Evolutionary conservation across 92 coral and sea anemone species (phyloP).

Genomic region (Epizoanthus ramosus): DNA sequence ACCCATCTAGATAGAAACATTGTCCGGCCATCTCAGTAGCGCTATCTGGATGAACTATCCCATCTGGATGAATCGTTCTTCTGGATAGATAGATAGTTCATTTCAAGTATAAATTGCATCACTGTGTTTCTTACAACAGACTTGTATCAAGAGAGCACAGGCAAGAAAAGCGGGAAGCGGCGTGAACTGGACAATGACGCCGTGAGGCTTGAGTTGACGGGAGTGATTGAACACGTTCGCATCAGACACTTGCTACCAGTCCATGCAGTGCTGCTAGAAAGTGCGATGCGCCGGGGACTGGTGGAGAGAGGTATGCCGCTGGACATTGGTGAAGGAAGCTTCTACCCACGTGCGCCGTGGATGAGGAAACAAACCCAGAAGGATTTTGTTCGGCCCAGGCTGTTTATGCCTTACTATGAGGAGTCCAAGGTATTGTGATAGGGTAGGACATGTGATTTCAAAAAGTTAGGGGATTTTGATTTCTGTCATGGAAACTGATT

Average conservation of each 20-base stretch:
- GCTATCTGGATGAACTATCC: too few relatives aligned
- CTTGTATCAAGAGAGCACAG: conserved; percentile 48
- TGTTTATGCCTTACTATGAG: conserved; percentile 84
- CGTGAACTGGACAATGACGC: conserved; percentile 81
- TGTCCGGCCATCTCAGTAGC: too few relatives aligned
- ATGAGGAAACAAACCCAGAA: conserved; percentile 82
- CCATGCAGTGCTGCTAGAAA: conserved; percentile 76
- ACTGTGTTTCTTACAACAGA: conserved; percentile 10
- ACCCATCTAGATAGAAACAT: too few relatives aligned
- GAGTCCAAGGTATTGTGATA: conserved; percentile 85
- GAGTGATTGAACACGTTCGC: conserved; percentile 84
- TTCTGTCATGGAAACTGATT: background rate
- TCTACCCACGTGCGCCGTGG: conserved; percentile 92
- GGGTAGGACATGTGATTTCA: background rate
- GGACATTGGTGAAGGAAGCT: conserved; percentile 93
- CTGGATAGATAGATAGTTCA: too few relatives aligned
- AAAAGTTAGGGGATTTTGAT: background rate
- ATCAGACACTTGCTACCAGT: conserved; percentile 87
- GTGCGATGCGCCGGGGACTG: conserved; percentile 83
- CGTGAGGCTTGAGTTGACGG: conserved; percentile 74
- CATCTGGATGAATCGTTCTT: too few relatives aligned
- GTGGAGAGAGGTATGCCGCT: conserved; percentile 91
- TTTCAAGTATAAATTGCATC: background rate
- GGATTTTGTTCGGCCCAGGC: conserved; percentile 89
- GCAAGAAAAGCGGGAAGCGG: conserved; percentile 76